Conservation (phyloP, 2,113 vertebrate genomes). For the Acrocephalus kingi region DNA sequence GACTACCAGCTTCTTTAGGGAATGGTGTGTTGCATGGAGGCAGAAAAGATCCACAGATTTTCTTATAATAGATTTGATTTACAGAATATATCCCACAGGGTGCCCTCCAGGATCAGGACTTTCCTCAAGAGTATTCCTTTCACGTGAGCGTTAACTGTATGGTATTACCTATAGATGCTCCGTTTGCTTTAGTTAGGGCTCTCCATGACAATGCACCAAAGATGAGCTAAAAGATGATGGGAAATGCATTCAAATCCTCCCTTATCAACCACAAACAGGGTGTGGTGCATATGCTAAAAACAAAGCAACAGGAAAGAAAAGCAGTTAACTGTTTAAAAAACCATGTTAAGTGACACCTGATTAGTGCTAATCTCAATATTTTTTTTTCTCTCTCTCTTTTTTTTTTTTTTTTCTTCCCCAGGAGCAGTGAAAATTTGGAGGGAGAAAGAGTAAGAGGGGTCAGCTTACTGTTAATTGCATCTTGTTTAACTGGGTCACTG, state of each 20-base stretch:
- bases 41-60: neutral
- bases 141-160: accelerated
- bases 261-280: neutral
- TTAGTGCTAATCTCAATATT: neutral
- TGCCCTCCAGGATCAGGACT: neutral
- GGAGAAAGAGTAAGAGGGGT: neutral
- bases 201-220: neutral
- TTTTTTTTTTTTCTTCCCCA: neutral
- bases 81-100: neutral
- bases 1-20: neutral
- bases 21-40: neutral
- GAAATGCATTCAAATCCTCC: neutral
- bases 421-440: neutral
- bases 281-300: neutral
- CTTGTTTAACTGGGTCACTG: neutral
- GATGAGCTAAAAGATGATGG: neutral
- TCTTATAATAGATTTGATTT: neutral
- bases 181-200: neutral
- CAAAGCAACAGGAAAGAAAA: neutral
- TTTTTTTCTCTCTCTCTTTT: accelerated
- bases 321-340: neutral
- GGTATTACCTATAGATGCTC: neutral
- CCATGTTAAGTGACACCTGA: neutral
- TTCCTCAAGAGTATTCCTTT: neutral
- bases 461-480: neutral